Base-by-base conservation (phyloP, 2,113 vertebrate genomes). In the Pelobates fuscus region DNA sequence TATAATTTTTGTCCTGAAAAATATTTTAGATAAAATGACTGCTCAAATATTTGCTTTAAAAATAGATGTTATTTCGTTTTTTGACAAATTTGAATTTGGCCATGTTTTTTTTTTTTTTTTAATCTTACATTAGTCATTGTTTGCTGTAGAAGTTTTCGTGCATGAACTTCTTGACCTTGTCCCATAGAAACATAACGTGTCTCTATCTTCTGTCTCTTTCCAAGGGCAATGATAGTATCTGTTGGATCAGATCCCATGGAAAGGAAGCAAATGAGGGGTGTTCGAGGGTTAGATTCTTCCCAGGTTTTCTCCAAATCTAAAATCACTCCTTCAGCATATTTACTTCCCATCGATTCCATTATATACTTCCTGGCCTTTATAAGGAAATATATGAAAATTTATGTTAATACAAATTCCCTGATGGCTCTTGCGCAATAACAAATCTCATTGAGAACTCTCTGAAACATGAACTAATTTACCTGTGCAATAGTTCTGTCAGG, bases 191-290 rank as follows among this genome's bases (percentile, higher is more conserved):
- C 92, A 10, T 88, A 97, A 63, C 85, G 89, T 0, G 94, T 96
- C 77, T 98, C 95, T 59, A 82, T 89, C 81, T 94, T 96, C 26
- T 93, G 82, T 76, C 85, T 93, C 87, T 94, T 99, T 7, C 95
- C 96, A 82, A 98, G 80, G 23, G 94, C 93, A 8, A 92, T 96
- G 77, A 99, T 97, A 23, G 94, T 93, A 82, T 98, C 94, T 0
- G 94, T 98, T 75, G 97, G 96, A 84, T 98, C 97, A 0, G 96
- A 97, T 44, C 96, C 96, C 95, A 96, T 96, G 18, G 96, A 98
- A 75, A 99, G 85, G 77, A 99, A 94, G 80, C 97, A 97, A 79
- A 97, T 93, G 76, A 98, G 92, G 21, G 97, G 96, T 0, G 93
- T 97, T 1, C 87, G 87, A 5, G 92, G 89, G 73, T 94, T 93